Evolutionary conservation across 1,140 invertebrate species (phyloP), one percentile per base, ranked within the genome.

Genomic region (Brachionus asplanchnoidis): DNA sequence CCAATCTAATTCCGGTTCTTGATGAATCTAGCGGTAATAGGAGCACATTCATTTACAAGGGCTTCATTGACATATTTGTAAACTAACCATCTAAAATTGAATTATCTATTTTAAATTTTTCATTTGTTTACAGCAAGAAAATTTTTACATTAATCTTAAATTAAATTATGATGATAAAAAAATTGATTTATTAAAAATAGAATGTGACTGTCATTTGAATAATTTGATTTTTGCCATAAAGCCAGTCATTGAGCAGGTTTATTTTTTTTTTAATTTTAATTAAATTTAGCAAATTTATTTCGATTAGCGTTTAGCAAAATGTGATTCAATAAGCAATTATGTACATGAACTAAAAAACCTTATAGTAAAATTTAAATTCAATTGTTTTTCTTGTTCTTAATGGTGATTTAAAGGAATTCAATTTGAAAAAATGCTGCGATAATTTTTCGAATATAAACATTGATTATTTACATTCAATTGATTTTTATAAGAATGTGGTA

Each of bases 391-490:
- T 73, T 44, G 32, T 40, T 1, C 17, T 20, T 20, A 60, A 60
- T 20, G n/a, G 9, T 23, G n/a, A 20, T 20, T 23, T 60, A n/a
- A 73, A 73, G 68, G 73, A 77, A 50, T 50, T 7, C 11, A 77
- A 77, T 28, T 3, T 77, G 17, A 77, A 77, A 77, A 77, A 77
- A 50, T 46, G 12, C 50, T 5, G 26, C 20, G 20, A 77, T 11
- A 12, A 44, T 14, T 14, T 17, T 26, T 40, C 36, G 0, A 14
- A 26, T 12, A 20, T 12, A 50, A 77, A 77, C 8, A 73, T 50
- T 26, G 73, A 77, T 8, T 75, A 44, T 75, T 26, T 77, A n/a
- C 28, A 77, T 77, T 77, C 73, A 11, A 77, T 50, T 53, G 73
- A 77, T 50, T 77, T 53, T 77, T 77, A 77, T 50, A 77, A 50